Evolutionary conservation across 2,888 invertebrate genomes (phyloP).

Genomic region (Adela reaumurella): DNA sequence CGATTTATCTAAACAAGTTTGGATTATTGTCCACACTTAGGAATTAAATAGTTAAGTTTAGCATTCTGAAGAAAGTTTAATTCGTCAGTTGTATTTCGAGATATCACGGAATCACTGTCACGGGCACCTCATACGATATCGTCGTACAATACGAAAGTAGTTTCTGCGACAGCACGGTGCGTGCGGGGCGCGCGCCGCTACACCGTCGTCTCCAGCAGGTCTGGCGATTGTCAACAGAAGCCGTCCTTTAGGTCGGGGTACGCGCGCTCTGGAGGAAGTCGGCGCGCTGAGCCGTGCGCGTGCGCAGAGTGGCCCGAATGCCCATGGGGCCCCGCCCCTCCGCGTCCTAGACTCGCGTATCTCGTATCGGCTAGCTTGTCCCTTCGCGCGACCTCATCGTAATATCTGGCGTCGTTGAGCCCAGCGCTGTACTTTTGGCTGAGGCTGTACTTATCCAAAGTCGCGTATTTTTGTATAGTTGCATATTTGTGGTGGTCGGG

Average conservation of each 20-base stretch:
- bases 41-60: too few relatives aligned
- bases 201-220: conserved; percentile 45
- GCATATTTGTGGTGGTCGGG: conserved; percentile 44
- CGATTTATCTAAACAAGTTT: too few relatives aligned
- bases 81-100: too few relatives aligned
- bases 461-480: conserved; percentile 51
- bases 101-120: too few relatives aligned
- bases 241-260: conserved; percentile 64
- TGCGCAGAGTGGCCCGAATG: conserved; percentile 37
- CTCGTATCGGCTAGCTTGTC: conserved; percentile 49
- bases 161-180: too few relatives aligned
- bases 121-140: too few relatives aligned
- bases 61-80: too few relatives aligned
- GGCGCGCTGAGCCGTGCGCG: conserved; percentile 34
- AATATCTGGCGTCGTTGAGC: conserved; percentile 49
- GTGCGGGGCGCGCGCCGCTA: conserved; percentile 8
- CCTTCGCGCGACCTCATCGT: conserved; percentile 49
- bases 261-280: conserved; percentile 46
- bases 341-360: conserved; percentile 43
- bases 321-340: conserved; percentile 9
- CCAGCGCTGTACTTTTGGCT: conserved; percentile 54
- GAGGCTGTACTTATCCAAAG: conserved; percentile 52
- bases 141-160: too few relatives aligned
- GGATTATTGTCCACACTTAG: conserved; percentile 49
- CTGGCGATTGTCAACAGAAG: conserved; percentile 67